Evolutionary conservation across 2,888 invertebrate species (phyloP).

Genomic region (Aelia acuminata): DNA sequence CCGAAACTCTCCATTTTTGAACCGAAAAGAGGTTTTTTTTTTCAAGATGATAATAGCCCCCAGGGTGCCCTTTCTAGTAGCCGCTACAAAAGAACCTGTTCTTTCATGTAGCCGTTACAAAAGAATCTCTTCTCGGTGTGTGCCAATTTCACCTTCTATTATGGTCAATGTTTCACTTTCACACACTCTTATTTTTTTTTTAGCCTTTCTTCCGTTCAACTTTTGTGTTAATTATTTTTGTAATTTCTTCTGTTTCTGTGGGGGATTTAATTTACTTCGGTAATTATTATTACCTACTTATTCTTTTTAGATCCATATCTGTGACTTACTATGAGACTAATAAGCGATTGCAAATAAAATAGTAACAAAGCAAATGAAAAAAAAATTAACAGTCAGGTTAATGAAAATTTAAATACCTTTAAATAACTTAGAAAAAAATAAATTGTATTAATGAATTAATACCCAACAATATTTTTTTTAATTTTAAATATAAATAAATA

Average conservation of each 20-base stretch:
- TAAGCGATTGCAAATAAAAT: too few species aligned
- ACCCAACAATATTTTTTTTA: too few species aligned
- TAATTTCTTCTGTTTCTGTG: not conserved
- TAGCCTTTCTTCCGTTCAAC: not conserved
- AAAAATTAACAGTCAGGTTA: too few species aligned
- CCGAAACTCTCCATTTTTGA: not conserved
- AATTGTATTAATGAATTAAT: too few species aligned
- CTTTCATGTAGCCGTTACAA: not conserved
- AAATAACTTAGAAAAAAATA: too few species aligned
- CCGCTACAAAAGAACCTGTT: not conserved
- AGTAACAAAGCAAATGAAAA: too few species aligned
- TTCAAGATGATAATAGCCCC: not conserved
- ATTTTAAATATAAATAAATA: too few species aligned
- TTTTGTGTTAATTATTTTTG: not conserved
- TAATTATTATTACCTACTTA: not conserved
- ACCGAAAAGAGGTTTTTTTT: not conserved
- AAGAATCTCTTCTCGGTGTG: not conserved
- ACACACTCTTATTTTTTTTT: not conserved
- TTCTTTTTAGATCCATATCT: too few species aligned
- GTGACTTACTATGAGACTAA: too few species aligned
- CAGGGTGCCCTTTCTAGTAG: not conserved
- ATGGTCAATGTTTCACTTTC: not conserved
- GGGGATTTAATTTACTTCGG: not conserved
- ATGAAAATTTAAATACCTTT: too few species aligned
- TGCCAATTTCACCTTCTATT: not conserved